Evolutionary conservation across 2,888 invertebrate genomes (phyloP).

Genomic region (Cantharis rufa): DNA sequence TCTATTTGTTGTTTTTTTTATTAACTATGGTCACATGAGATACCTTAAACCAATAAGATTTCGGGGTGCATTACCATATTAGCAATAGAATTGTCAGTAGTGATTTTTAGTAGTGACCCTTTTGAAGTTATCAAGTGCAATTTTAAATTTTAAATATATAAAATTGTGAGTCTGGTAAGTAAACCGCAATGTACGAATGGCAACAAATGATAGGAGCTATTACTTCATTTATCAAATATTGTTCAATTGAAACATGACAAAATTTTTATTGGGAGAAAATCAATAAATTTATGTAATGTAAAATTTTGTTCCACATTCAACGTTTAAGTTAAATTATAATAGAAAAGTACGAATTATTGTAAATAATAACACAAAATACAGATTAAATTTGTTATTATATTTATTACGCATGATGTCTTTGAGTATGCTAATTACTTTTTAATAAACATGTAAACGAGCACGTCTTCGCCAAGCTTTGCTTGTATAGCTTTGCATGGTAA

Average conservation of each 20-base stretch:
- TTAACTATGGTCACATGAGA: conserved; percentile 40
- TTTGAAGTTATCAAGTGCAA: neutral
- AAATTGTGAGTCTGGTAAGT: neutral
- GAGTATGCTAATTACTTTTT: conserved; percentile 4
- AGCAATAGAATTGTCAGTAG: conserved; percentile 29
- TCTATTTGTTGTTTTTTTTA: neutral
- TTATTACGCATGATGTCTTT: conserved; percentile 2
- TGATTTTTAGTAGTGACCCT: conserved; percentile 11
- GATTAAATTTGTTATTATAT: neutral
- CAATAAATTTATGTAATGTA: neutral
- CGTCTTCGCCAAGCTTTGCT: conserved; percentile 20
- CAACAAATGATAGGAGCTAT: neutral
- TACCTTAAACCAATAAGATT: conserved; percentile 42
- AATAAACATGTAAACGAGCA: conserved; percentile 7
- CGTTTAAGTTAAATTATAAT: neutral
- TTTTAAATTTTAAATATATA: neutral
- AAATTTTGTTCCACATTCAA: neutral
- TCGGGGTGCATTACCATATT: conserved; percentile 45
- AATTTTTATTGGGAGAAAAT: neutral
- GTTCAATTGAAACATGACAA: neutral
- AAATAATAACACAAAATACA: neutral
- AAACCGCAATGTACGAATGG: neutral
- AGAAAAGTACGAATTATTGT: neutral
- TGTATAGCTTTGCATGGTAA: conserved; percentile 19
- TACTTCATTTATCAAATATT: neutral